These are phyloP conservation scores for Callitettix versicolor DNA, from an alignment of 1,140 invertebrate species.

Conservation along the genomic window DNA sequence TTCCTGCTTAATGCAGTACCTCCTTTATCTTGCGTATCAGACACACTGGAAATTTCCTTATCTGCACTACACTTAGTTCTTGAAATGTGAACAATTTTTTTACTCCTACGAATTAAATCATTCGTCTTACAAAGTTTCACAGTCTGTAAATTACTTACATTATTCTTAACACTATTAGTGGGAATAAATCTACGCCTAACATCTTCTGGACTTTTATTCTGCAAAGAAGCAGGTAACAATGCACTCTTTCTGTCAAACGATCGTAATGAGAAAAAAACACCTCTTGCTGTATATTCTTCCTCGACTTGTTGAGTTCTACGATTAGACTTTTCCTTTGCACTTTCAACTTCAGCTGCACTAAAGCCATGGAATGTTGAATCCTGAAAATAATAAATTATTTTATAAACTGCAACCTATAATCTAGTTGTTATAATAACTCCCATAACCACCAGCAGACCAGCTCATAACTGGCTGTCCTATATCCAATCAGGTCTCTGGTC, in stretches of 20 bases:
- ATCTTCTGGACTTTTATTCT: too few species aligned
- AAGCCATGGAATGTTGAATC: constrained; percentile 37
- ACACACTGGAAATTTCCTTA: constrained; percentile 23
- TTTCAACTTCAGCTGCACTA: constrained; percentile 34
- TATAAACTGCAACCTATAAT: too few species aligned
- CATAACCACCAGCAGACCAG: too few species aligned
- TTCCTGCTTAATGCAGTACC: constrained; percentile 34
- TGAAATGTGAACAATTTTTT: constrained; percentile 36
- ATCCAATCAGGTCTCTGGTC: too few species aligned
- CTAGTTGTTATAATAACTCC: too few species aligned
- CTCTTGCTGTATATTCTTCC: constrained; percentile 18
- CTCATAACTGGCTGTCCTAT: too few species aligned
- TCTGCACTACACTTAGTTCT: constrained; percentile 25
- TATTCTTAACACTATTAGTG: not conserved
- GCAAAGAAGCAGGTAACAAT: too few species aligned
- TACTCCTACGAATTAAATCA: constrained; percentile 37
- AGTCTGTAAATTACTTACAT: constrained; percentile 5
- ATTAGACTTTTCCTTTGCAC: constrained; percentile 30
- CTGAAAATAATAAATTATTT: constrained; percentile 24
- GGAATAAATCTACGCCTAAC: too few species aligned
- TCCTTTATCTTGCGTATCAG: too few species aligned
- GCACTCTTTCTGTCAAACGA: too few species aligned
- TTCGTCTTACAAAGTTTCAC: constrained; percentile 28
- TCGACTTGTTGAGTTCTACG: constrained; percentile 24
- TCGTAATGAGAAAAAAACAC: constrained; percentile 10